Base-by-base conservation (phyloP, 2,888 invertebrate species). In the Pammene fasciana region DNA sequence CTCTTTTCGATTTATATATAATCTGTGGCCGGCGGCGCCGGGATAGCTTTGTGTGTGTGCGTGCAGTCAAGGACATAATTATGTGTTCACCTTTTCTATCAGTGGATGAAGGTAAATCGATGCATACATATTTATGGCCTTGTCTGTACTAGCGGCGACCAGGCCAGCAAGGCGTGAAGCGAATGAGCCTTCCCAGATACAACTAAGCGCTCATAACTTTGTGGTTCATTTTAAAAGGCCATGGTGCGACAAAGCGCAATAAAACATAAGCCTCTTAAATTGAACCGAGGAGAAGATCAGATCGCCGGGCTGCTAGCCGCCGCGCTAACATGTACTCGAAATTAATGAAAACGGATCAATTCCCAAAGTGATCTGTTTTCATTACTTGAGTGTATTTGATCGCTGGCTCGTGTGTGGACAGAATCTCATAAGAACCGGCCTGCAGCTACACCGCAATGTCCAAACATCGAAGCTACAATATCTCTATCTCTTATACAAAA, bases 401-500 rank as follows among this genome's bases (percentile, higher is more conserved):
- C 8, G 54, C 54, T n/a, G 54, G 54, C 54, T 54, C 34, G 55
- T 48, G 50, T 60, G 54, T 77, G 77, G 77, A 77, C 77, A 76
- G 77, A 75, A 73, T 75, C 71, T 76, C 76, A 76, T 77, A 77
- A 76, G 77, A 76, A 75, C 73, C 67, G 54, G 54, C 54, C 66
- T 72, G 73, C 56, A 48, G 9, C 61, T 59, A n/a, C 4, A n/a
- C 54, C 13, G 43, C 52, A 18, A 54, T 8, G 34, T 54, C 13
- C 54, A 0, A 52, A 52, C 54, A 34, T 54, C 34, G 54, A 34
- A 54, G n/a, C 54, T 34, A n/a, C 54, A 3, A 8, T 34, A 54
- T 54, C 52, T 52, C 13, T 36, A 5, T n/a, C 54, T 34, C 34
- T 50, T 16, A 8, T 9, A 48, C 8, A 16, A 9, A 48, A 18